These are phyloP conservation scores for Ectemnius cavifrons DNA, from an alignment of 2,888 invertebrate genomes.

Conservation along the genomic window DNA sequence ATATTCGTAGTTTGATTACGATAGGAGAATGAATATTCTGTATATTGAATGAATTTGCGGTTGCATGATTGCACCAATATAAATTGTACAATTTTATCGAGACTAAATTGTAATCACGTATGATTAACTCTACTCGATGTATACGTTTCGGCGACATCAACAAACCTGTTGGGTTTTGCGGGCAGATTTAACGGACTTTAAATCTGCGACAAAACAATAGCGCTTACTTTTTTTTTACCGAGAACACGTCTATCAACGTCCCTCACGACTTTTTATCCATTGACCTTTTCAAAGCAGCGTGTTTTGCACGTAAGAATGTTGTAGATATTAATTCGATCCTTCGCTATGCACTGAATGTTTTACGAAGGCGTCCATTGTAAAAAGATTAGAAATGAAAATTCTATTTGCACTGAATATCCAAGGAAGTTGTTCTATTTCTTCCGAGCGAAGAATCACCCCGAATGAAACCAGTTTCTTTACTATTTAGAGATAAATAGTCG, in stretches of 20 bases:
- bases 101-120: too few species aligned
- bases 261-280: neutral
- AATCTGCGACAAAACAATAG: too few species aligned
- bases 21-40: too few species aligned
- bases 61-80: too few species aligned
- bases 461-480: neutral
- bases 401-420: neutral
- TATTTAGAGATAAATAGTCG: slow-evolving; percentile 39
- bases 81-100: too few species aligned
- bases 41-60: too few species aligned
- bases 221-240: neutral
- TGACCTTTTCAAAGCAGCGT: neutral
- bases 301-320: neutral
- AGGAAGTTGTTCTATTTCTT: neutral
- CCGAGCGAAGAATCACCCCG: neutral
- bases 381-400: neutral
- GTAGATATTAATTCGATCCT: neutral
- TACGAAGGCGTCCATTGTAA: neutral
- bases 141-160: too few species aligned
- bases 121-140: too few species aligned
- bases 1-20: too few species aligned
- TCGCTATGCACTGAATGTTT: neutral
- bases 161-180: too few species aligned
- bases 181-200: too few species aligned
- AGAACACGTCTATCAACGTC: slow-evolving; percentile 4